Conservation (phyloP, 2,888 invertebrate species). For the Caenorhabditis doughertyi region DNA sequence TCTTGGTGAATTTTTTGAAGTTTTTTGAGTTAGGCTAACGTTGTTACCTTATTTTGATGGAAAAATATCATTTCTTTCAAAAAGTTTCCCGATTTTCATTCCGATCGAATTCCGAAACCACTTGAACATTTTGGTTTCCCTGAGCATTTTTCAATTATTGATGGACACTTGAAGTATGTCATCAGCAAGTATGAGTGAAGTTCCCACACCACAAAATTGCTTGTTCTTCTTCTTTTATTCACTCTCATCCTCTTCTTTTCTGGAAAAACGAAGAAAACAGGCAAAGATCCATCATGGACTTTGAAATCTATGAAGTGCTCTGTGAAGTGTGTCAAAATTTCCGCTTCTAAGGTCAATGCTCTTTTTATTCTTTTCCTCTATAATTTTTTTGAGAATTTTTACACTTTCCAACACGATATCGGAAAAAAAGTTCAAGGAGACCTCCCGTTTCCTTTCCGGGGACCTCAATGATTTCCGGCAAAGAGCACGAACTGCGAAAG, state of each 20-base stretch:
- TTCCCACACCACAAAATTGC: constrained; percentile 46
- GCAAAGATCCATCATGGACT: constrained; percentile 34
- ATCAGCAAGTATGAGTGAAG: constrained; percentile 29
- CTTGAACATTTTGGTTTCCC: constrained; percentile 41
- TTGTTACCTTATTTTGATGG: too few relatives aligned
- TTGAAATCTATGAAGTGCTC: constrained; percentile 54
- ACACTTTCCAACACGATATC: constrained; percentile 40
- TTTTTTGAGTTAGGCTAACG: too few relatives aligned
- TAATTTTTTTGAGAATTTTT: constrained; percentile 15
- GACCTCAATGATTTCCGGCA: constrained; percentile 43
- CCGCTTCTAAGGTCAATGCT: constrained; percentile 58
- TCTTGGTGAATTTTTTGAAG: too few relatives aligned
- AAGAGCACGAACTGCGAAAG: constrained; percentile 5
- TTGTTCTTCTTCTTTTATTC: constrained; percentile 38
- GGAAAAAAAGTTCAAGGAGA: constrained; percentile 54
- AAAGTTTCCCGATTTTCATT: neutral
- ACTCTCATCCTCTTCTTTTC: constrained; percentile 9
- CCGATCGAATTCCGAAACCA: constrained; percentile 12
- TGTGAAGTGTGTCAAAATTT: constrained; percentile 59
- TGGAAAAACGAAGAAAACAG: constrained; percentile 21
- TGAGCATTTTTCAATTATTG: constrained; percentile 48
- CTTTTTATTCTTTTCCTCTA: constrained; percentile 2
- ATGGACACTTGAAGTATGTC: constrained; percentile 47
- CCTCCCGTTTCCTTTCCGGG: constrained; percentile 24
- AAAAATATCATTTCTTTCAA: too few relatives aligned